A percentile compares a stretch with the other conserved stretches of the same genome.
phyloP scores from a whole-genome alignment of 2,888 invertebrate species.

The Polydesmus complanatus region DNA sequence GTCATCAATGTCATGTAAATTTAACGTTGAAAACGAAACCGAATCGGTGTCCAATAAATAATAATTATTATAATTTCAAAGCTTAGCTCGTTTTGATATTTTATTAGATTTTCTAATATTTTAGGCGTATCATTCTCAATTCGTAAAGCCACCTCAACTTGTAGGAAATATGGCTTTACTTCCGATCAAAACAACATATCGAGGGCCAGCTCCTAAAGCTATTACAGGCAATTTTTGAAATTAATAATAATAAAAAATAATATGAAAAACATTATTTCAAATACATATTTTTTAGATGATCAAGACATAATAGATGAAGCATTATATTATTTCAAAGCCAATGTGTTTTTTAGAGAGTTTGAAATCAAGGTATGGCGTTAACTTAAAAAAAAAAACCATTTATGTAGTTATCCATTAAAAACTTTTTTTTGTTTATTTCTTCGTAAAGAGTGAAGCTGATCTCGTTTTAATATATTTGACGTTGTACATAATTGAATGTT shows the following conservation, averaged over 20 bases:
- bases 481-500: slow-evolving; percentile 90
- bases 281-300: too few relatives aligned
- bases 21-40: too few relatives aligned
- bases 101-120: slow-evolving; percentile 12
- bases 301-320: slow-evolving; percentile 95
- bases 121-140: slow-evolving; percentile 91
- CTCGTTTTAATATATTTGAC: slow-evolving; percentile 94
- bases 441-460: slow-evolving; percentile 95
- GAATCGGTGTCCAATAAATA: too few relatives aligned
- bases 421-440: slow-evolving; percentile 32
- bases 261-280: slow-evolving; percentile 3
- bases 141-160: slow-evolving; percentile 51
- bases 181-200: slow-evolving; percentile 73
- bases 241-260: not conserved
- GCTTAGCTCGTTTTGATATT: too few relatives aligned
- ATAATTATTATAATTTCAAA: too few relatives aligned
- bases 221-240: slow-evolving; percentile 13
- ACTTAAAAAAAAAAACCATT: not conserved
- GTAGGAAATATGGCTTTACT: slow-evolving; percentile 88
- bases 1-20: too few relatives aligned
- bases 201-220: slow-evolving; percentile 76
- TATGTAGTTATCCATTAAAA: too few relatives aligned
- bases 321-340: slow-evolving; percentile 92
- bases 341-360: slow-evolving; percentile 96
- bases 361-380: slow-evolving; percentile 88